These are phyloP conservation scores for Caenorhabditis afra DNA, from an alignment of 2,888 invertebrate genomes.

Conservation along the genomic window DNA sequence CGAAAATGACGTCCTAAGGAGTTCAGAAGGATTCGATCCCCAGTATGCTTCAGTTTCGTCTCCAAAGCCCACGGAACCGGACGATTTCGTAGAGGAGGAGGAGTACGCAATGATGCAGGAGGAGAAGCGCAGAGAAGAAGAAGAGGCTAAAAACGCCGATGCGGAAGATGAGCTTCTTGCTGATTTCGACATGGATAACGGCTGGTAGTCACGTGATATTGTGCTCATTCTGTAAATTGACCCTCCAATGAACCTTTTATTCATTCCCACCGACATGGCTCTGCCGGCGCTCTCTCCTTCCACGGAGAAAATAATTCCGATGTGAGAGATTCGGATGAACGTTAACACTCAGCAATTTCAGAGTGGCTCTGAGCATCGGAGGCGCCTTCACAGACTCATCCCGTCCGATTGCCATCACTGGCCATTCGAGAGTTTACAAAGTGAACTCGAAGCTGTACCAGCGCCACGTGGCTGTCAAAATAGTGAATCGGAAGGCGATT, in stretches of 20 bases:
- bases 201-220: conserved; percentile 19
- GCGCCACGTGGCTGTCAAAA: conserved; percentile 71
- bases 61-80: background rate
- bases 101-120: conserved; percentile 44
- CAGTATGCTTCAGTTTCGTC: background rate
- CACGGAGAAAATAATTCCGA: conserved; percentile 46
- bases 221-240: conserved; percentile 12
- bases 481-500: conserved; percentile 71
- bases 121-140: conserved; percentile 29
- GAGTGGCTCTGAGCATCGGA: conserved; percentile 41
- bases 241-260: conserved; percentile 6
- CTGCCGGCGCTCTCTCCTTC: conserved; percentile 33
- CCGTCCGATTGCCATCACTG: conserved; percentile 63
- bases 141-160: conserved; percentile 37
- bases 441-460: conserved; percentile 60
- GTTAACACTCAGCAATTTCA: conserved; percentile 16
- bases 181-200: conserved; percentile 56
- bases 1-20: no score
- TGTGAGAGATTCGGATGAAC: conserved; percentile 17
- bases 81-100: conserved; percentile 17
- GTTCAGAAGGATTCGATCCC: no score
- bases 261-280: conserved; percentile 12
- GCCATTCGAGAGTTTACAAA: conserved; percentile 69
- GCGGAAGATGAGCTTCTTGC: conserved; percentile 57
- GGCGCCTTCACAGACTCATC: conserved; percentile 44